Percentiles rank a stretch among this genome's conserved stretches.
These are phyloP conservation scores for Perca flavescens DNA, from an alignment of 2,113 vertebrate genomes.

Conservation along the genomic window DNA sequence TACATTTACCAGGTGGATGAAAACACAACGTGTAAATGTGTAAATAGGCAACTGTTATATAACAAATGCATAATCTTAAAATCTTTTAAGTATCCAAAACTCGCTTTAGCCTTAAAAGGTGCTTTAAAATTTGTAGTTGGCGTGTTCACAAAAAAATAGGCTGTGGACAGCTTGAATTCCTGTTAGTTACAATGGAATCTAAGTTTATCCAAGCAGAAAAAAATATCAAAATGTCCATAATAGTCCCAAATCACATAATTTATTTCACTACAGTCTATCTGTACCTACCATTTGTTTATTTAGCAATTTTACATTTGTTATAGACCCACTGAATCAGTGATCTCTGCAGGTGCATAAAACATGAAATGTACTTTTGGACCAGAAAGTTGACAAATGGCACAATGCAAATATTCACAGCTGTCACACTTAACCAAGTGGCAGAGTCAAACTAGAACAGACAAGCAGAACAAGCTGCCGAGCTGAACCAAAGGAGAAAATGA, in stretches of 20 bases:
- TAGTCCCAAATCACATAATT: neutral
- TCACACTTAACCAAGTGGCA: slow-evolving; percentile 1
- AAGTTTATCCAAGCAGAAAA: too few relatives aligned
- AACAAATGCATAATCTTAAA: neutral
- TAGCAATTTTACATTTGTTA: slow-evolving; percentile 2
- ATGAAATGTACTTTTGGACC: neutral
- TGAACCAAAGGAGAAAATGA: slow-evolving; percentile 2
- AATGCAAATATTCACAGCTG: slow-evolving; percentile 24
- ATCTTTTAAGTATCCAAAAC: neutral
- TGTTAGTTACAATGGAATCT: neutral
- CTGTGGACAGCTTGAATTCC: too few relatives aligned
- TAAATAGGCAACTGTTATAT: neutral
- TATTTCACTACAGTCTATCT: too few relatives aligned
- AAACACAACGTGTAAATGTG: neutral
- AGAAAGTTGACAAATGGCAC: slow-evolving; percentile 7
- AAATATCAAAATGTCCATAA: neutral
- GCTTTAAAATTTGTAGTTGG: neutral
- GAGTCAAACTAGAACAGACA: slow-evolving; percentile 26
- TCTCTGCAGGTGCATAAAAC: slow-evolving; percentile 20
- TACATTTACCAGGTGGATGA: neutral
- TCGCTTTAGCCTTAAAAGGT: neutral
- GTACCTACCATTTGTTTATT: neutral
- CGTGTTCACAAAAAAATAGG: too few relatives aligned
- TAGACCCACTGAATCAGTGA: neutral
- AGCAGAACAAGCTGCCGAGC: neutral